Conservation (phyloP, 2,888 invertebrate species). For the Anoncus sp. region DNA sequence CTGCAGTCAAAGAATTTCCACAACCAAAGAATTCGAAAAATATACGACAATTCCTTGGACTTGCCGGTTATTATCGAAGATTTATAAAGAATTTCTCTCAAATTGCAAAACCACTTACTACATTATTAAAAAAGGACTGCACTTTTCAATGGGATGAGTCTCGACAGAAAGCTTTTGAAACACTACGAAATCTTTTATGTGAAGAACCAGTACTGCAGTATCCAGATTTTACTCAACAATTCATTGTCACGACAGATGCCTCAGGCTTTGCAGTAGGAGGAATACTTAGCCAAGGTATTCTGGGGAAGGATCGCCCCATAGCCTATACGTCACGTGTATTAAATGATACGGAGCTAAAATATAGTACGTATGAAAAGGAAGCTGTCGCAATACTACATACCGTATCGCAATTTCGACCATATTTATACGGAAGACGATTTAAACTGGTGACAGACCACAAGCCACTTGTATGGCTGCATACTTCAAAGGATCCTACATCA, state of each 20-base stretch:
- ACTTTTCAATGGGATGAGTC: constrained; percentile 57
- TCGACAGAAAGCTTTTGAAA: constrained; percentile 61
- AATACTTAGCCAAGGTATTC: constrained; percentile 66
- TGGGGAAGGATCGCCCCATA: constrained; percentile 56
- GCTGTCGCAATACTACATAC: constrained; percentile 32
- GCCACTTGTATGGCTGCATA: too few relatives aligned
- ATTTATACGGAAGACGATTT: constrained; percentile 30
- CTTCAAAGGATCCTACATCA: constrained; percentile 45
- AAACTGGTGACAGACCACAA: constrained; percentile 40
- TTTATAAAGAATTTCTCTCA: constrained; percentile 70
- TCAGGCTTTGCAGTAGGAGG: constrained; percentile 66
- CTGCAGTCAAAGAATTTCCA: constrained; percentile 63
- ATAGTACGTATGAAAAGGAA: constrained; percentile 42
- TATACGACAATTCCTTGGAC: constrained; percentile 68
- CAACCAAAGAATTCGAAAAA: constrained; percentile 55
- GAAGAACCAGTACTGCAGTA: constrained; percentile 62
- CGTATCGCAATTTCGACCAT: constrained; percentile 24
- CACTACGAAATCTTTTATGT: constrained; percentile 56
- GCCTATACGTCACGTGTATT: constrained; percentile 58
- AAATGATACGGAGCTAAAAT: constrained; percentile 58
- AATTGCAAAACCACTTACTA: constrained; percentile 68
- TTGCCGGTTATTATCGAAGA: too few relatives aligned
- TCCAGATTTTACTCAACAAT: constrained; percentile 63
- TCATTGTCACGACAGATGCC: constrained; percentile 69
- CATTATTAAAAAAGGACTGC: constrained; percentile 66